Conservation (phyloP, 1,140 invertebrate genomes). For the Orussus abietinus region DNA sequence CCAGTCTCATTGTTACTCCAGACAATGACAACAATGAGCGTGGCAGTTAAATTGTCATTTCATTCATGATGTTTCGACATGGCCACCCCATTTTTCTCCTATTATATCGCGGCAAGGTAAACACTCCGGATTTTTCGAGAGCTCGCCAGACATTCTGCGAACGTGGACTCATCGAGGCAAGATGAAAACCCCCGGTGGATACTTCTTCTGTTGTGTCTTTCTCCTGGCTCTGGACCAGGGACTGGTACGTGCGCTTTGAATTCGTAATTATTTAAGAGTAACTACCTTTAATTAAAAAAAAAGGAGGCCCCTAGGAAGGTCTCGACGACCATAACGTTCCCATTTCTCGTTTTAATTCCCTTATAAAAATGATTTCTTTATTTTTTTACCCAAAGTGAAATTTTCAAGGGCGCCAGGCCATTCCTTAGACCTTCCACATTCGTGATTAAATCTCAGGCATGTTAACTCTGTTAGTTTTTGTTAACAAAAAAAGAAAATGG, state of each 20-base stretch:
- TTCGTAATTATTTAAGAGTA: too few relatives aligned
- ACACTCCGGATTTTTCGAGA: background rate
- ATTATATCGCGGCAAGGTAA: background rate
- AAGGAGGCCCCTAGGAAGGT: too few relatives aligned
- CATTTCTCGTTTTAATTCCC: background rate
- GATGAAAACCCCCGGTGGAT: too few relatives aligned
- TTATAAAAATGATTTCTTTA: background rate
- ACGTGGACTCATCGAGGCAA: background rate
- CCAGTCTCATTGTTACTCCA: background rate
- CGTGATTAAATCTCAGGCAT: too few relatives aligned
- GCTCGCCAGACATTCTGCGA: background rate
- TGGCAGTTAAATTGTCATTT: slow-evolving; percentile 5
- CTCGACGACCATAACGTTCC: too few relatives aligned
- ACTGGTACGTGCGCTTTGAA: slow-evolving; percentile 25
- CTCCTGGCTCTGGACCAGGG: slow-evolving; percentile 9
- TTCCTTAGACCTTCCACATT: too few relatives aligned
- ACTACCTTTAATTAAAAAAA: too few relatives aligned
- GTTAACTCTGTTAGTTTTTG: too few relatives aligned
- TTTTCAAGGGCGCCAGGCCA: background rate
- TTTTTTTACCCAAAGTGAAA: slow-evolving; percentile 2
- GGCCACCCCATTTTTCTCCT: background rate
- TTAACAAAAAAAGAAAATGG: slow-evolving; percentile 4
- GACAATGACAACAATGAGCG: background rate
- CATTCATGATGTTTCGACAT: background rate
- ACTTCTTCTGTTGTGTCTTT: slow-evolving; percentile 9